phyloP scores from a whole-genome alignment of 2,113 vertebrate species.

The human region DNA sequence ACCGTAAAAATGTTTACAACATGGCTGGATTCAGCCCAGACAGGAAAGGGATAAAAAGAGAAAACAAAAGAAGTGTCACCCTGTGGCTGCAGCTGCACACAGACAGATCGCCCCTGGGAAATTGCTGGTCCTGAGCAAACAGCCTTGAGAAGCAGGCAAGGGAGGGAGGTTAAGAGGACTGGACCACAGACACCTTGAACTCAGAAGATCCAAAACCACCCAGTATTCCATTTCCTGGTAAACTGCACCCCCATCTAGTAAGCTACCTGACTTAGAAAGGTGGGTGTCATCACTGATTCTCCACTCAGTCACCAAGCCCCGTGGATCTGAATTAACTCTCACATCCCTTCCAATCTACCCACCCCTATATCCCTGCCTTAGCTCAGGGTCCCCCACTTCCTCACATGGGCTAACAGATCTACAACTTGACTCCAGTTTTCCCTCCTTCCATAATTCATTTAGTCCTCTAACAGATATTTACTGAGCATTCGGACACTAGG shows the following conservation, averaged over 20 bases:
- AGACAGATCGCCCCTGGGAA: neutral
- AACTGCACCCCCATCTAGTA: neutral
- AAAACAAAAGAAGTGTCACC: neutral
- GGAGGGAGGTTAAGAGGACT: neutral
- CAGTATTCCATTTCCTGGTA: neutral
- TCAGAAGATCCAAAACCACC: neutral
- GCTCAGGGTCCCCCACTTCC: neutral
- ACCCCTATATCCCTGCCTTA: neutral
- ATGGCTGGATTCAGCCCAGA: neutral
- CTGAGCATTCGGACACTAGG: neutral
- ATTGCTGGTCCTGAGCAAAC: neutral
- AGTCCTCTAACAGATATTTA: neutral
- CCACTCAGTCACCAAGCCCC: neutral
- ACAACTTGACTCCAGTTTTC: too few relatives aligned
- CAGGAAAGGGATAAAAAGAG: neutral
- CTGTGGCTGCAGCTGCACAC: neutral
- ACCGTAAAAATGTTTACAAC: neutral
- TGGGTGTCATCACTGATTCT: neutral
- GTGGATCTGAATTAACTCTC: neutral
- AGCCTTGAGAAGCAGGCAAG: neutral
- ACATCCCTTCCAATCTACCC: neutral
- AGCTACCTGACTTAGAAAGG: neutral
- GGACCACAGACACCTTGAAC: neutral
- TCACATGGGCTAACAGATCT: neutral
- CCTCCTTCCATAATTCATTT: neutral